Evolutionary conservation across 1,140 invertebrate genomes (phyloP).

Genomic region (Hermetia illucens): DNA sequence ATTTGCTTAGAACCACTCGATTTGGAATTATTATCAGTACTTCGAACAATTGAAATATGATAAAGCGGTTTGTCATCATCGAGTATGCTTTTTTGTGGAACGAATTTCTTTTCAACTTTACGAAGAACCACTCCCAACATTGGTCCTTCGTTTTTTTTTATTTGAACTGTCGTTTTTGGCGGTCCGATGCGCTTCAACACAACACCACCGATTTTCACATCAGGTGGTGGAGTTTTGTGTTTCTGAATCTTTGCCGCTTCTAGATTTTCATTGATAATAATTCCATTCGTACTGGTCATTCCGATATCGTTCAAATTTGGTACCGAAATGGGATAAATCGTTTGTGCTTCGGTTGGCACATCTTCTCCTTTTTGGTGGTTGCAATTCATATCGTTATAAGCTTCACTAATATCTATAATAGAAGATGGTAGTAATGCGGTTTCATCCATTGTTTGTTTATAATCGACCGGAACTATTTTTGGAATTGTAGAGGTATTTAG

Average conservation of each 20-base stretch:
- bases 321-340: neutral
- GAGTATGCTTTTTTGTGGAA: slow-evolving; percentile 25
- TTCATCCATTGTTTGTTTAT: too few relatives aligned
- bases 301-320: neutral
- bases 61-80: slow-evolving; percentile 27
- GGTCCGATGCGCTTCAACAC: slow-evolving; percentile 20
- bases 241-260: neutral
- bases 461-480: slow-evolving; percentile 2
- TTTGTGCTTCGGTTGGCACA: too few relatives aligned
- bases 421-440: too few relatives aligned
- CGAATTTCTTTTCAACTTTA: slow-evolving; percentile 21
- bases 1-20: slow-evolving; percentile 8
- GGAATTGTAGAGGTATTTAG: slow-evolving; percentile 4
- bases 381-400: too few relatives aligned
- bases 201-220: slow-evolving; percentile 23
- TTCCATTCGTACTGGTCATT: slow-evolving; percentile 1
- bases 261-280: slow-evolving; percentile 2
- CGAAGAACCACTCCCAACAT: slow-evolving; percentile 27
- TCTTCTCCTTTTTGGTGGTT: too few relatives aligned
- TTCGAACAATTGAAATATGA: slow-evolving; percentile 25
- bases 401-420: too few relatives aligned
- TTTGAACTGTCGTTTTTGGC: slow-evolving; percentile 16
- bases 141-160: slow-evolving; percentile 23
- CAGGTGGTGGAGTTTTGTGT: slow-evolving; percentile 18
- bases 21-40: slow-evolving; percentile 20